These are phyloP conservation scores for Elephas maximus DNA, from an alignment of 2,113 vertebrate genomes.

Conservation along the genomic window DNA sequence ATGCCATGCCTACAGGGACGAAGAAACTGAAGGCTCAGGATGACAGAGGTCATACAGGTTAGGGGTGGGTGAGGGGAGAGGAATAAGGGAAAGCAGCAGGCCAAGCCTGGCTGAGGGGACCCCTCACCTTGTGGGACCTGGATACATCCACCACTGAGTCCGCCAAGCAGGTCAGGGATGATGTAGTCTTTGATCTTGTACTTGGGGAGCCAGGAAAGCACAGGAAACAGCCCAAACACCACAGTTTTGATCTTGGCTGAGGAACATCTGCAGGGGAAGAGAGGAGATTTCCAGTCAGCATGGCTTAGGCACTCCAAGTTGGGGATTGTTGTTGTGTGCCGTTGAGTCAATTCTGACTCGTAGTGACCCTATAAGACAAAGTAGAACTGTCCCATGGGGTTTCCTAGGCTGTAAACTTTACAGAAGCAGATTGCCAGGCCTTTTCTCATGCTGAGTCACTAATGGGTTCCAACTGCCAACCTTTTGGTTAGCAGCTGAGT, in stretches of 20 bases:
- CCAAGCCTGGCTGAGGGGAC: not conserved
- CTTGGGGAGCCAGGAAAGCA: slow-evolving; percentile 95
- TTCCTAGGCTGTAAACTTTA: not conserved
- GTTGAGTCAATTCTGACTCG: not conserved
- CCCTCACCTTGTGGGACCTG: slow-evolving; percentile 95
- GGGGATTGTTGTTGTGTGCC: not conserved
- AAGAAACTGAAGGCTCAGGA: not conserved
- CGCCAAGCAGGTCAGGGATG: slow-evolving; percentile 93
- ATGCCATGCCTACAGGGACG: slow-evolving; percentile 93
- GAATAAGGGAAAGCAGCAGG: not conserved
- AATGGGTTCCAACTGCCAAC: not conserved
- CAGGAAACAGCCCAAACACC: slow-evolving; percentile 91
- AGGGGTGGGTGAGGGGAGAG: not conserved
- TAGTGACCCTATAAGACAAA: not conserved
- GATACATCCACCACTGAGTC: slow-evolving; percentile 94
- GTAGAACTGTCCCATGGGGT: not conserved
- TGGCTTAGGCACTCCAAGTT: not conserved
- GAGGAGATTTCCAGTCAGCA: not conserved
- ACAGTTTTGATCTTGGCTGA: slow-evolving; percentile 88
- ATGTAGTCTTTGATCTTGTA: slow-evolving; percentile 94
- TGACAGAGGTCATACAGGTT: not conserved
- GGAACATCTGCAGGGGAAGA: slow-evolving; percentile 90
- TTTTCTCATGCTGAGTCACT: not conserved
- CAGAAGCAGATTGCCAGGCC: not conserved
- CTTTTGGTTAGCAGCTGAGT: not conserved